A percentile compares a stretch with the other conserved stretches of the same genome.
Evolutionary conservation across 2,113 vertebrate genomes (phyloP).

Genomic region (Puntigrus tetrazona): DNA sequence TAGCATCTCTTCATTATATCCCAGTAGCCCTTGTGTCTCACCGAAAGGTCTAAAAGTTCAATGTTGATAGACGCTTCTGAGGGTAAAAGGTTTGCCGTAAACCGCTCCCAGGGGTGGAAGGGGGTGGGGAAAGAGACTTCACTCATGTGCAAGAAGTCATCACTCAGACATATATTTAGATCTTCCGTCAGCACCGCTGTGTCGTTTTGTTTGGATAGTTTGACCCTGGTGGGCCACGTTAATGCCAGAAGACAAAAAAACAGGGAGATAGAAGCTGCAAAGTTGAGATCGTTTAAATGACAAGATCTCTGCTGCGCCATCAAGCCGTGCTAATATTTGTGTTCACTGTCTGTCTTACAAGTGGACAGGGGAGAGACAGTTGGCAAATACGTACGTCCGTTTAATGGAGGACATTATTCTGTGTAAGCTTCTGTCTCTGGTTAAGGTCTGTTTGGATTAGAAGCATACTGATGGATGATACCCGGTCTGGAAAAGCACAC

Average conservation of each 20-base stretch:
- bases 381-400: constrained; percentile 73
- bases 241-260: constrained; percentile 26
- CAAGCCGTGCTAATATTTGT: constrained; percentile 53
- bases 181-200: constrained; percentile 32
- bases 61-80: constrained; percentile 12
- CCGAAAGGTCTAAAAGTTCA: constrained; percentile 24
- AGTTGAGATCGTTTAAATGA: constrained; percentile 25
- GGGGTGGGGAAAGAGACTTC: constrained; percentile 43
- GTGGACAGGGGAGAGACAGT: constrained; percentile 63
- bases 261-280: constrained; percentile 3
- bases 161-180: constrained; percentile 48
- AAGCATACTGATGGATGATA: constrained; percentile 65
- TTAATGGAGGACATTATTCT: constrained; percentile 70
- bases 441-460: constrained; percentile 71
- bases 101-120: constrained; percentile 45
- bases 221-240: constrained; percentile 1
- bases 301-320: constrained; percentile 29
- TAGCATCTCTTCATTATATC: constrained; percentile 29
- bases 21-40: not conserved
- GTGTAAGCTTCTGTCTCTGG: constrained; percentile 75
- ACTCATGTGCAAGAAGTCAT: constrained; percentile 39
- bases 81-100: constrained; percentile 48
- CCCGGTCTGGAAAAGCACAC: constrained; percentile 68
- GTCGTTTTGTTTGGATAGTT: constrained; percentile 52
- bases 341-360: constrained; percentile 45